Evolutionary conservation across 2,113 vertebrate species (phyloP), one percentile per base, ranked within the genome.

Genomic region (Solenodon paradoxus): DNA sequence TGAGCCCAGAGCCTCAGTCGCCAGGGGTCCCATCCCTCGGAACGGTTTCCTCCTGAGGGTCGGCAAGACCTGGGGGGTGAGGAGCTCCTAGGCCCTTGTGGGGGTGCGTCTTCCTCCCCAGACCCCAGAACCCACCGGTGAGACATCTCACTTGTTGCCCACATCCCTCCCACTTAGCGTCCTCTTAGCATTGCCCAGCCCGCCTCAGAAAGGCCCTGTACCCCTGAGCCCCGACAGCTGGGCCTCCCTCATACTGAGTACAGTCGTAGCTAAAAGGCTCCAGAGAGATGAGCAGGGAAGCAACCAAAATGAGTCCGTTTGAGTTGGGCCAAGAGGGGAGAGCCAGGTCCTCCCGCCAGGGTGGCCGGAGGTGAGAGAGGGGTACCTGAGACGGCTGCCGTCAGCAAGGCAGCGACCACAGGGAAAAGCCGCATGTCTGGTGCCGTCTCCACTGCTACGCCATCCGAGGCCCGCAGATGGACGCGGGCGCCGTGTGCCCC

Each of bases 311-410:
- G 24, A 0, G n/a, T n/a, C n/a, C n/a, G n/a, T n/a, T n/a, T n/a
- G n/a, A n/a, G n/a, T n/a, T n/a, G 20, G 38, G 9, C 51, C 69
- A 10, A 5, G 45, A 11, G 15, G 19, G 47, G 16, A 35, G 22
- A 9, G 28, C 24, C 69, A 15, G 35, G n/a, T 47, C 51, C 51
- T 32, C 51, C 24, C n/a, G 51, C 30, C n/a, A 22, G 0, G 2
- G 26, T 0, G 9, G 57, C 30, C 40, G 68, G 69, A 84, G 42
- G 51, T 2, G 40, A 42, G 10, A 24, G 63, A 30, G 47, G 13
- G 30, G 47, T 97, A 97, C 97, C 97, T 97, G 96, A 42, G 51
- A 95, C 28, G 20, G 40, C 7, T 1, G 80, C 61, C 1, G 0
- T 28, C 92, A 97, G 97, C 80, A 38, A 22, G 35, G 92, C 96